Evolutionary conservation across 2,888 invertebrate species (phyloP).

Genomic region (Hirudinaria manillensis): DNA sequence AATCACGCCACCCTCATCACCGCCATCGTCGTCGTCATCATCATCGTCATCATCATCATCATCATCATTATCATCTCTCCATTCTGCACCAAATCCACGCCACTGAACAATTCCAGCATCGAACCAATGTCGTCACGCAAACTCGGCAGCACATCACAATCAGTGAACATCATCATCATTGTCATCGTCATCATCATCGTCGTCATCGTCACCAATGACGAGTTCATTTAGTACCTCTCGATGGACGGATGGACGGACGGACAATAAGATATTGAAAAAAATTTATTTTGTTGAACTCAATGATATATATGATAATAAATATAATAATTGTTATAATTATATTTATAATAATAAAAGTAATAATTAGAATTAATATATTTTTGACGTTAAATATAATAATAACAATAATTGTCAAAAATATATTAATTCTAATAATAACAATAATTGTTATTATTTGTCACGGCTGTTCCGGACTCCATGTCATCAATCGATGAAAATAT

Average conservation of each 20-base stretch:
- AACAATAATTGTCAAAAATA: background rate
- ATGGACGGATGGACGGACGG: too few species aligned
- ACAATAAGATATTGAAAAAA: too few species aligned
- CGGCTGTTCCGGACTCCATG: too few species aligned
- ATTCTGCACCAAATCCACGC: background rate
- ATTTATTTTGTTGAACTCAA: too few species aligned
- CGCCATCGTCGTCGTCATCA: constrained; percentile 12
- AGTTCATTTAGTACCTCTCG: too few species aligned
- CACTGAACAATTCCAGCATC: constrained; percentile 18
- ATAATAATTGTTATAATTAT: constrained; percentile 1
- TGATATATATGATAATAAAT: too few species aligned
- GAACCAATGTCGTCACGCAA: too few species aligned
- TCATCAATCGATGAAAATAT: too few species aligned
- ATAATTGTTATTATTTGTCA: background rate
- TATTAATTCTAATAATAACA: background rate
- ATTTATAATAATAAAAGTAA: background rate
- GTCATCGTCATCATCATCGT: too few species aligned
- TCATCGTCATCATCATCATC: background rate
- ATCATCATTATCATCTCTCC: background rate
- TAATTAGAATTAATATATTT: background rate
- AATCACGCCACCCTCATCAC: constrained; percentile 8
- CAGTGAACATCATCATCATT: too few species aligned
- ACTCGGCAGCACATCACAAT: too few species aligned
- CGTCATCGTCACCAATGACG: too few species aligned
- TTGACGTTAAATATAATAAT: background rate